Base-by-base conservation (phyloP, 2,797 vertebrate genomes). In the Sebastes diaconus region DNA sequence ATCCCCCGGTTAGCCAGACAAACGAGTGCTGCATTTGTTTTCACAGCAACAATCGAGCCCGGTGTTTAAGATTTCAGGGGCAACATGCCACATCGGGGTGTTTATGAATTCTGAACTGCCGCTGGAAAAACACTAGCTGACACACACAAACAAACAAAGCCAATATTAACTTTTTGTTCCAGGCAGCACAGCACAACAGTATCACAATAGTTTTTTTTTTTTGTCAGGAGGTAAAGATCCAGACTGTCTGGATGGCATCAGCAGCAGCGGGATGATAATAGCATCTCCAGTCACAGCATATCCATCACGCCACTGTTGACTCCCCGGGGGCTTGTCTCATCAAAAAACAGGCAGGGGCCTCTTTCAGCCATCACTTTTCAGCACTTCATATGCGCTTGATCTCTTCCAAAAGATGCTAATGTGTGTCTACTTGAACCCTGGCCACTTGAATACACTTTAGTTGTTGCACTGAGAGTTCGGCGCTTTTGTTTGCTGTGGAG, bases 401-500 rank as follows among this genome's bases (percentile, higher is more conserved):
- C 85, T 87, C 83, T 74, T 84, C 79, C 60, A 70, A 85, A 88
- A 83, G 72, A 92, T 79, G 81, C 79, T 87, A 88, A 93, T 86
- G 81, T 70, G 68, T 36, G 61, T 27, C 76, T 52, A 81, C 73
- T 88, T 80, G 42, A 88, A 87, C 73, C 64, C 83, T 27, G 52
- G 36, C 73, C 63, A 83, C 58, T 87, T 57, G 27, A 84, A 81
- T 67, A 68, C 16, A 75, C 68, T 87, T 63, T 64, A 59, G 65
- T 30, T 52, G 50, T 12, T 59, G 50, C n/a, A 50, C 9, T 24
- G 8, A 27, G 57, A 72, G 61, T 63, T 65, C 12, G 14, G 68
- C 73, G n/a, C 13, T 77, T 22, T 24, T 72, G 60, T 80, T 70
- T 57, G 61, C 30, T 16, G 7, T 11, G 3, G 8, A 54, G 46